phyloP scores from a whole-genome alignment of 2,888 invertebrate species.

The Coenonympha glycerion region DNA sequence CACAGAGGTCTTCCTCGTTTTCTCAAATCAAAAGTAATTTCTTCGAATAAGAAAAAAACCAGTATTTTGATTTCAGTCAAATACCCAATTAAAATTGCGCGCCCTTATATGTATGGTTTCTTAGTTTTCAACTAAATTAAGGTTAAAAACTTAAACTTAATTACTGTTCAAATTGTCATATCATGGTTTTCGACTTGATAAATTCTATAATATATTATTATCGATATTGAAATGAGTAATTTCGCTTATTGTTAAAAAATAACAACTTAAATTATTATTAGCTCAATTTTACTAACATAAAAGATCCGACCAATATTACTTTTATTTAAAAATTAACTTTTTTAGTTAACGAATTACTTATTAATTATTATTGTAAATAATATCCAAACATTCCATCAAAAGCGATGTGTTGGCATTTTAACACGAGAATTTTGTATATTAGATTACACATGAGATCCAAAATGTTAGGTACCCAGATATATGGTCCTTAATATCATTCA shows the following conservation, averaged over 20 bases:
- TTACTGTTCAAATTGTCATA: not conserved
- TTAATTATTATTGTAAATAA: not conserved
- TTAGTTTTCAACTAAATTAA: not conserved
- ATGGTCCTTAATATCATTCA: not conserved
- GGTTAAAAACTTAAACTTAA: not conserved
- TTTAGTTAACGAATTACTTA: not conserved
- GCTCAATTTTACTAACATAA: not conserved
- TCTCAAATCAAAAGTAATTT: too few species aligned
- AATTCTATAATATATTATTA: not conserved
- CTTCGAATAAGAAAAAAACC: too few species aligned
- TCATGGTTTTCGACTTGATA: not conserved
- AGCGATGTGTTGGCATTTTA: not conserved
- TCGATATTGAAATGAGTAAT: not conserved
- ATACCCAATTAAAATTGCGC: not conserved
- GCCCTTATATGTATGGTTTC: not conserved
- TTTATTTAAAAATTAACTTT: not conserved
- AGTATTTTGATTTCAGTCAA: too few species aligned
- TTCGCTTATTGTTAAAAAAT: not conserved
- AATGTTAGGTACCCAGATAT: too few species aligned
- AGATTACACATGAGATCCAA: too few species aligned
- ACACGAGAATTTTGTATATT: too few species aligned
- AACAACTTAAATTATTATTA: conserved; percentile 1
- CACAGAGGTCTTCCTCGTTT: too few species aligned
- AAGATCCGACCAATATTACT: not conserved
- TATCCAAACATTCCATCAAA: not conserved